Conservation (phyloP, 2,888 invertebrate genomes). For the Lissocephala sabroskyi region DNA sequence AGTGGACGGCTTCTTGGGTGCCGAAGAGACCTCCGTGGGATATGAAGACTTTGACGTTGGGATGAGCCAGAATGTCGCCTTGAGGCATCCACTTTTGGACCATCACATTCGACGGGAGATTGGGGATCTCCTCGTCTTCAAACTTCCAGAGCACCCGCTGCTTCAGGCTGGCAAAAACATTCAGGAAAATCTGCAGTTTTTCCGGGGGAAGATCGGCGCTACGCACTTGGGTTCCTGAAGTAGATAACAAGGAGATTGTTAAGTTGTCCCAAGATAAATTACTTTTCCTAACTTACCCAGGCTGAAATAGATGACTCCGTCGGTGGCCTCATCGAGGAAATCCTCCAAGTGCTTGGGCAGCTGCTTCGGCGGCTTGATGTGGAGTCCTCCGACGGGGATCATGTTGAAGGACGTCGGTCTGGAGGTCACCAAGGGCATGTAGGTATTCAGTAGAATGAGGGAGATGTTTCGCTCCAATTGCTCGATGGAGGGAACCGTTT, state of each 20-base stretch:
- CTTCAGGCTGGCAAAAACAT: conserved; percentile 70
- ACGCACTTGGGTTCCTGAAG: conserved; percentile 72
- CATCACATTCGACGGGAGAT: conserved; percentile 72
- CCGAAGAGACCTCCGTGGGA: conserved; percentile 73
- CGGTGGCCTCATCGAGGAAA: conserved; percentile 67
- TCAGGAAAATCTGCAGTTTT: conserved; percentile 69
- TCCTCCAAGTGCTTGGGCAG: conserved; percentile 58
- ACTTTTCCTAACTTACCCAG: conserved; percentile 66
- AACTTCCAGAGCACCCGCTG: conserved; percentile 74
- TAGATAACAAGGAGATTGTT: neutral
- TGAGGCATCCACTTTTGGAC: conserved; percentile 75
- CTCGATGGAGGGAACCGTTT: conserved; percentile 62
- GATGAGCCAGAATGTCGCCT: conserved; percentile 73
- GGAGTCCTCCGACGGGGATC: conserved; percentile 74
- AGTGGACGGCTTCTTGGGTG: conserved; percentile 71
- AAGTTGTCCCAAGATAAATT: no score
- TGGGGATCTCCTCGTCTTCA: conserved; percentile 69
- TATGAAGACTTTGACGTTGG: conserved; percentile 72
- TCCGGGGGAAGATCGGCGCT: conserved; percentile 71
- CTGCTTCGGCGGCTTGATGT: conserved; percentile 67
- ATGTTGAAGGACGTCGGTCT: conserved; percentile 71
- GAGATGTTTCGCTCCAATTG: conserved; percentile 72
- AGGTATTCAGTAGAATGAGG: conserved; percentile 72
- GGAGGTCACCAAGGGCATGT: conserved; percentile 70
- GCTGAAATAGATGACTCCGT: conserved; percentile 73